Percentiles rank a stretch among this genome's conserved stretches.
phyloP scores from a whole-genome alignment of 2,888 invertebrate genomes.

The Napeogenes sylphis region DNA sequence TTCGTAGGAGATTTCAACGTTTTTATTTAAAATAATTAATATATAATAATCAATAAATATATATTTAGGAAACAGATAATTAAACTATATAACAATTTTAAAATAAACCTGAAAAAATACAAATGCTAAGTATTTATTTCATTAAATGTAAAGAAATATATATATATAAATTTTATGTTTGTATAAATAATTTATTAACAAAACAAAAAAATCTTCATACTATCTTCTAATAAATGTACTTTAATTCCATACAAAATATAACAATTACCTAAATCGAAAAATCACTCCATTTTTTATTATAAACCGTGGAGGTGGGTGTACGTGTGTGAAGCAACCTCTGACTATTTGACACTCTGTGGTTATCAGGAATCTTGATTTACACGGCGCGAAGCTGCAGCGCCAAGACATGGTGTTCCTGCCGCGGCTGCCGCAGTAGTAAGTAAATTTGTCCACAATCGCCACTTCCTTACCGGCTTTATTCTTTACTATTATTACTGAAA shows the following conservation, averaged over 20 bases:
- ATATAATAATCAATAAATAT: no score
- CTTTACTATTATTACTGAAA: constrained; percentile 32
- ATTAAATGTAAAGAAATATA: no score
- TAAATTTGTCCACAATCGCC: constrained; percentile 31
- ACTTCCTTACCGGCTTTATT: constrained; percentile 30
- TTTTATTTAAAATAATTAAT: no score
- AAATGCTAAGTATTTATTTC: no score
- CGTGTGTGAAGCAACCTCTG: neutral
- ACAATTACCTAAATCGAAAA: neutral
- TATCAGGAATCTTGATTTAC: neutral
- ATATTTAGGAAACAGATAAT: no score
- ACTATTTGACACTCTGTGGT: neutral
- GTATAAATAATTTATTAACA: no score
- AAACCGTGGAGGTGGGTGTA: neutral
- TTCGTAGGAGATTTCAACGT: no score
- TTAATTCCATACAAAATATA: neutral
- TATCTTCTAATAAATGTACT: no score
- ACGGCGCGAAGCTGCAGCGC: constrained; percentile 26
- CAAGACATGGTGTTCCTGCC: constrained; percentile 19
- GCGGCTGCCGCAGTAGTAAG: constrained; percentile 21
- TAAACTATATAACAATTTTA: no score
- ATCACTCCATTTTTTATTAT: neutral
- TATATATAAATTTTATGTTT: no score
- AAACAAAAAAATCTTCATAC: no score
- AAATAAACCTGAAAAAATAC: no score